A percentile compares a stretch with the other conserved stretches of the same genome.
These are phyloP conservation scores for Neolamprologus kungweensis DNA, from an alignment of 2,113 vertebrate species.

Conservation along the genomic window DNA sequence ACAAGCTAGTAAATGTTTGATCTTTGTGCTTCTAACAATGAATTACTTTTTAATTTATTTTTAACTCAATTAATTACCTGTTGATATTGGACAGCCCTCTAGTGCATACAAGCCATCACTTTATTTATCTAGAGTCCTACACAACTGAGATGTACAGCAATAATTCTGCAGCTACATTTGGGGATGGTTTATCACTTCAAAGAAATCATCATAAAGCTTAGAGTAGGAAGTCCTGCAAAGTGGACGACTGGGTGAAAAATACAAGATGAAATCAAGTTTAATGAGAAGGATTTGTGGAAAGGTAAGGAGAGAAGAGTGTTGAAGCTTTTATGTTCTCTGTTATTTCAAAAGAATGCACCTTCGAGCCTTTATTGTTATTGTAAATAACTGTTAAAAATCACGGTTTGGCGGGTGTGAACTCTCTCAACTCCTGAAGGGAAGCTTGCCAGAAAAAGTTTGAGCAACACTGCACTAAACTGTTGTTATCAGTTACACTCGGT, in stretches of 20 bases:
- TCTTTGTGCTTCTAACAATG: background rate
- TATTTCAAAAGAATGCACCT: background rate
- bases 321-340: background rate
- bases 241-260: background rate
- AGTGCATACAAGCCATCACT: background rate
- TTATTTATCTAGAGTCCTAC: background rate
- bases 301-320: background rate
- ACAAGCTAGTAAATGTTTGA: background rate
- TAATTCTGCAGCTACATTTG: background rate
- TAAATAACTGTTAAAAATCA: background rate
- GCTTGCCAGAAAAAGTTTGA: background rate
- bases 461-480: slow-evolving; percentile 8
- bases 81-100: background rate
- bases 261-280: background rate
- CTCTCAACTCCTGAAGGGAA: background rate
- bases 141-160: background rate
- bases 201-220: background rate
- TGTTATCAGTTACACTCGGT: slow-evolving; percentile 39
- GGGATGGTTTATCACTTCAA: background rate
- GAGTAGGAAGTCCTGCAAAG: background rate
- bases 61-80: background rate
- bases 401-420: background rate
- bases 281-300: background rate
- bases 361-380: background rate
- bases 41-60: background rate